These are phyloP conservation scores for Cosmorhoe ocellata DNA, from an alignment of 2,888 invertebrate genomes.

Conservation along the genomic window DNA sequence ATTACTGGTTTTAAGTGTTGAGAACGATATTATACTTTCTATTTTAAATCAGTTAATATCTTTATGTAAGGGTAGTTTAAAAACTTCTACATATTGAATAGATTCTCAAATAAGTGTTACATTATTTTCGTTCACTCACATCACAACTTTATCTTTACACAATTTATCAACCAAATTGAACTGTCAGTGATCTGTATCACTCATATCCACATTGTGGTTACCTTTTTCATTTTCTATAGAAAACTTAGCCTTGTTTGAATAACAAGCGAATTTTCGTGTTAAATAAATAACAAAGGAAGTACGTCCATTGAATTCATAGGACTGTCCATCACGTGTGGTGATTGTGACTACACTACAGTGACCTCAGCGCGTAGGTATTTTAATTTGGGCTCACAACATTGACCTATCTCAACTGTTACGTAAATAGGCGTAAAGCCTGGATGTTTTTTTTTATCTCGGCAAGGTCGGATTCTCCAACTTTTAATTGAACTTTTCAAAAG, in stretches of 20 bases:
- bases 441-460: constrained; percentile 32
- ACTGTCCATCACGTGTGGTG: constrained; percentile 6
- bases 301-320: constrained; percentile 5
- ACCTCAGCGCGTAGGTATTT: constrained; percentile 34
- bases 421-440: constrained; percentile 32
- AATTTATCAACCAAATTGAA: too few relatives aligned
- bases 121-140: too few relatives aligned
- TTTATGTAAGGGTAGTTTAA: not conserved
- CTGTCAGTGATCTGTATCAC: too few relatives aligned
- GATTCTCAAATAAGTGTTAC: too few relatives aligned
- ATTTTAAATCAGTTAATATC: not conserved
- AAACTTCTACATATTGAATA: constrained; percentile 1
- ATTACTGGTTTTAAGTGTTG: constrained; percentile 37
- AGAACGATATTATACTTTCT: constrained; percentile 18
- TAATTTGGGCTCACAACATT: constrained; percentile 35
- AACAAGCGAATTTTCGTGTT: not conserved
- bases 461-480: constrained; percentile 29
- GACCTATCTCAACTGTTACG: constrained; percentile 39
- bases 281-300: not conserved
- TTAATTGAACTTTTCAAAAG: constrained; percentile 26
- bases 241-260: not conserved
- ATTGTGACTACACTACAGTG: constrained; percentile 26
- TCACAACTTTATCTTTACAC: too few relatives aligned
- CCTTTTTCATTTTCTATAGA: not conserved
- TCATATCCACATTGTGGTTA: too few relatives aligned